Percentiles rank a stretch among this genome's conserved stretches.
Evolutionary conservation across 2,797 vertebrate species (phyloP).

Genomic region (Tapirus indicus): DNA sequence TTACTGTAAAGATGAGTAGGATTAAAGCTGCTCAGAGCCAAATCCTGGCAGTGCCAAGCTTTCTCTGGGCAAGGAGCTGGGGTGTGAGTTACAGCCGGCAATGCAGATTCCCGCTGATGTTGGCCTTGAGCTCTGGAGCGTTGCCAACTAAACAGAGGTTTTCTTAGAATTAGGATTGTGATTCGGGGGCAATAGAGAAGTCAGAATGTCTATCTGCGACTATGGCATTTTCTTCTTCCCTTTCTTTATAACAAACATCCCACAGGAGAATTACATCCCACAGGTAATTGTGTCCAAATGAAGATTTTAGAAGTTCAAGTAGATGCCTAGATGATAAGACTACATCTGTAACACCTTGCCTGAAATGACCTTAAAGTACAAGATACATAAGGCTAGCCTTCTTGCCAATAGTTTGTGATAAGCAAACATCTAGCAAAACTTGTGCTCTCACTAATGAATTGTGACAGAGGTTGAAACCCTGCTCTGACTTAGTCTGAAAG

Average conservation of each 20-base stretch:
- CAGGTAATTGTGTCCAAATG: neutral
- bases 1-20: constrained; percentile 78
- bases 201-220: neutral
- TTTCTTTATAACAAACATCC: neutral
- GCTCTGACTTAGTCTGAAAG: neutral
- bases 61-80: constrained; percentile 70
- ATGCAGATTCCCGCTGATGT: constrained; percentile 33
- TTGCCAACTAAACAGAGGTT: constrained; percentile 65
- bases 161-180: constrained; percentile 74
- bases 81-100: constrained; percentile 70
- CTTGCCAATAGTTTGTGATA: neutral
- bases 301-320: constrained; percentile 15
- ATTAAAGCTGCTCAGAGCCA: constrained; percentile 66
- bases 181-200: neutral
- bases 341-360: neutral
- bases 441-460: neutral
- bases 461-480: neutral
- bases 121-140: constrained; percentile 60
- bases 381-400: neutral
- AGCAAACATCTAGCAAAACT: neutral
- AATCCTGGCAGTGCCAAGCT: constrained; percentile 64
- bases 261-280: neutral
- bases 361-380: neutral
- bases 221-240: neutral
- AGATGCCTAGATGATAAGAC: neutral